A percentile compares a stretch with the other conserved stretches of the same genome.
phyloP scores from a whole-genome alignment of 2,113 vertebrate species.

The Cheirogaleus medius region DNA sequence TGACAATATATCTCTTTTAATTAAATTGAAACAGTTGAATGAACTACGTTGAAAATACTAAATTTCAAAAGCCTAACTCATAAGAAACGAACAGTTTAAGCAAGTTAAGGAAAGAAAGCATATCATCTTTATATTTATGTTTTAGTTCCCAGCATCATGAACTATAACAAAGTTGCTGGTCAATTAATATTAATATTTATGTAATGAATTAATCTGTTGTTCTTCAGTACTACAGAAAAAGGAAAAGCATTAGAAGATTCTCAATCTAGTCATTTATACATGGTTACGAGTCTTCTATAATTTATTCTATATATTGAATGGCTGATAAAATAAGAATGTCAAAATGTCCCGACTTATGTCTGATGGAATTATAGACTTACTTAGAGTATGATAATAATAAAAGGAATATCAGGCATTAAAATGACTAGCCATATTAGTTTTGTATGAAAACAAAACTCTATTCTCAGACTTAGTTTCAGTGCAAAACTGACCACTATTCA shows the following conservation, averaged over 20 bases:
- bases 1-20: not conserved
- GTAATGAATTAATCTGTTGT: slow-evolving; percentile 11
- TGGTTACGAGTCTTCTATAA: not conserved
- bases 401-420: not conserved
- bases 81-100: slow-evolving; percentile 10
- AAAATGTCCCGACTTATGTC: not conserved
- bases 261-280: not conserved
- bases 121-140: not conserved
- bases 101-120: not conserved
- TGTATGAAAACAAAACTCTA: not conserved
- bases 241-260: not conserved
- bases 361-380: not conserved
- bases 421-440: not conserved
- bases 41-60: not conserved
- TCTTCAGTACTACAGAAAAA: not conserved
- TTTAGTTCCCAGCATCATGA: not conserved
- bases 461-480: not conserved
- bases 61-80: slow-evolving; percentile 25
- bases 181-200: slow-evolving; percentile 23
- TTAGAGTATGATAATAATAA: not conserved
- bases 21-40: slow-evolving; percentile 10
- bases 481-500: not conserved
- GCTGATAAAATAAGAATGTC: not conserved
- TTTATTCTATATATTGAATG: not conserved
- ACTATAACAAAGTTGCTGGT: not conserved